Evolutionary conservation across 2,888 invertebrate genomes (phyloP), one percentile per base, ranked within the genome.

Genomic region (Synanthedon vespiformis): DNA sequence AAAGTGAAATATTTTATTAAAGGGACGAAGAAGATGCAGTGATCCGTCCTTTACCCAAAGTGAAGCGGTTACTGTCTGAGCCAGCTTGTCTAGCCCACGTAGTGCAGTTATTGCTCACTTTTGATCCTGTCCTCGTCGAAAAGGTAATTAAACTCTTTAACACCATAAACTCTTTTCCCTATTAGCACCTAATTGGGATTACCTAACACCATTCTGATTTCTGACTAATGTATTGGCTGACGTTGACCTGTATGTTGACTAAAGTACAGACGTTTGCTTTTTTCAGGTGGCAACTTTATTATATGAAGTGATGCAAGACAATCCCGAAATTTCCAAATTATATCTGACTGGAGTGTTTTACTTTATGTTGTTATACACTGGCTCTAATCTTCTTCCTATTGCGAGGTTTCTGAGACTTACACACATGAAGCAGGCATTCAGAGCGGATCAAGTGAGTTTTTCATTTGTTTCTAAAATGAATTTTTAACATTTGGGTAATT

Each of bases 291-390:
- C 99, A 14, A 94, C 93, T 1, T 83, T 99, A 14, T 78, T 97
- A 4, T 94, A 93, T 68, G 94, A 95, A 77, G 91, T 98, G 49
- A 95, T 98, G 93, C 92, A 93, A 73, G 99, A 99, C 84, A 99
- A 99, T 88, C 97, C 98, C 0, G 94, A 94, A 72, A 92, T 98
- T 68, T 95, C 98, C 0, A 95, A 97, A 67, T 89, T 99, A 49
- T 99, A 99, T 79, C 89, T 96, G 54, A 96, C 97, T 0, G 99
- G 99, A 3, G 94, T 97, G 22, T 99, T 98, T 83, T 99, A 95
- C 88, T 99, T 99, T 79, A 97, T 99, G 88, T 89, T 99, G 58
- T 94, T 99, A 94, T 99, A 99, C 79, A 99, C 97, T 0, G 99
- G 99, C 12, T 98, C 98, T 40, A 99, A 99, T 73, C 93, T 99